Evolutionary conservation across 2,888 invertebrate species (phyloP).

Genomic region (Caenorhabditis doughertyi): DNA sequence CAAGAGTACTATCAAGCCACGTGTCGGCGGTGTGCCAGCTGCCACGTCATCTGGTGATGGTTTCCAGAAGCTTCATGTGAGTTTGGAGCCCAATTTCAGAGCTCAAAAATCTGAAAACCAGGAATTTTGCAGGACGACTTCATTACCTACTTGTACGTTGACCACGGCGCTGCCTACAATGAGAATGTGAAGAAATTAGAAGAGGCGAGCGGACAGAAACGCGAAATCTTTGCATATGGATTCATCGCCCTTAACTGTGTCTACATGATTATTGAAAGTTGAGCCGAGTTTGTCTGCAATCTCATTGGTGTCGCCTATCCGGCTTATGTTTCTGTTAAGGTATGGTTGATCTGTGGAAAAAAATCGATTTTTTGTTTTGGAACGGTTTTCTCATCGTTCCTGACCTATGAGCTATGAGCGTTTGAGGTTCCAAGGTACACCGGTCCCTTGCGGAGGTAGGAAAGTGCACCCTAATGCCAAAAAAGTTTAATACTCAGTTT

Average conservation of each 20-base stretch:
- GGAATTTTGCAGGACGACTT: conserved; percentile 61
- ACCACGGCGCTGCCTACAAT: conserved; percentile 63
- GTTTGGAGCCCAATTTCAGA: neutral
- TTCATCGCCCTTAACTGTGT: conserved; percentile 85
- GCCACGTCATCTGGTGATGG: neutral
- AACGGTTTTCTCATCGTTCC: too few relatives aligned
- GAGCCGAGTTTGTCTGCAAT: conserved; percentile 95
- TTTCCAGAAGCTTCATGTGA: conserved; percentile 7
- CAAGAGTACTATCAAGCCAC: neutral
- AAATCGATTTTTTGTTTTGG: too few relatives aligned
- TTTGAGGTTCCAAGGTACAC: too few relatives aligned
- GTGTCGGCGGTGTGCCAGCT: neutral
- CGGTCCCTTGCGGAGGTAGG: too few relatives aligned
- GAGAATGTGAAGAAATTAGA: conserved; percentile 62
- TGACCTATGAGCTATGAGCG: too few relatives aligned
- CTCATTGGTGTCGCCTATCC: conserved; percentile 95
- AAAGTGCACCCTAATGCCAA: too few relatives aligned
- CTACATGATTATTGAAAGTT: conserved; percentile 95
- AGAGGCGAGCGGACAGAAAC: conserved; percentile 49
- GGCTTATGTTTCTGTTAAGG: conserved; percentile 88
- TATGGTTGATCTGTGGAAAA: too few relatives aligned
- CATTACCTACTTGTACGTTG: conserved; percentile 56
- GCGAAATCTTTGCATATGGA: conserved; percentile 68
- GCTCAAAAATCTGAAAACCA: neutral
- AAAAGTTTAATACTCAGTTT: too few relatives aligned